Evolutionary conservation across 2,797 vertebrate genomes (phyloP).

Genomic region (Alfaro cultratus): DNA sequence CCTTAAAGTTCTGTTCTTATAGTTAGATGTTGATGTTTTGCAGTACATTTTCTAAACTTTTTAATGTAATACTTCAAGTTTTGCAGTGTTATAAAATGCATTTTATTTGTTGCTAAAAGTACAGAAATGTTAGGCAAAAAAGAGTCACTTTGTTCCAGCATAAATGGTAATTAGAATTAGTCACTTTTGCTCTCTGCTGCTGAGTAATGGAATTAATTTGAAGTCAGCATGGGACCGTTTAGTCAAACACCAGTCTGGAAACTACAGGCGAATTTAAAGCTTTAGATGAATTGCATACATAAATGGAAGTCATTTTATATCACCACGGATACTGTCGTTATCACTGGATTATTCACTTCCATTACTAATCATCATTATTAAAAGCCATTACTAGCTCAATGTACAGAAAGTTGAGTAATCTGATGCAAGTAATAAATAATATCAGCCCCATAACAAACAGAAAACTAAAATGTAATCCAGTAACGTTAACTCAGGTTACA

Average conservation of each 20-base stretch:
- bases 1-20: background rate
- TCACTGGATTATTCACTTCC: background rate
- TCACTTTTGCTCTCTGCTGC: constrained; percentile 35
- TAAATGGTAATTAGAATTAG: constrained; percentile 38
- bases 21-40: background rate
- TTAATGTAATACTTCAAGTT: background rate
- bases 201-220: constrained; percentile 33
- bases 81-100: background rate
- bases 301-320: background rate
- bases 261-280: background rate
- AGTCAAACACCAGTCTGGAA: constrained; percentile 9
- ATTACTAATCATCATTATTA: background rate
- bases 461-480: background rate
- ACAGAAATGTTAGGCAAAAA: background rate
- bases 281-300: background rate
- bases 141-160: constrained; percentile 10
- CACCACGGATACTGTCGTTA: background rate
- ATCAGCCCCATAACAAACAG: background rate
- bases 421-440: background rate
- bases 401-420: background rate
- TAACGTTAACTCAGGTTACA: background rate
- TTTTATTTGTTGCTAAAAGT: background rate
- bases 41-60: background rate
- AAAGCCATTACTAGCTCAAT: background rate
- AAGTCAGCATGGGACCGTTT: constrained; percentile 3